These are phyloP conservation scores for Acrocephalus arundinaceus DNA, from an alignment of 2,113 vertebrate genomes.

Conservation along the genomic window DNA sequence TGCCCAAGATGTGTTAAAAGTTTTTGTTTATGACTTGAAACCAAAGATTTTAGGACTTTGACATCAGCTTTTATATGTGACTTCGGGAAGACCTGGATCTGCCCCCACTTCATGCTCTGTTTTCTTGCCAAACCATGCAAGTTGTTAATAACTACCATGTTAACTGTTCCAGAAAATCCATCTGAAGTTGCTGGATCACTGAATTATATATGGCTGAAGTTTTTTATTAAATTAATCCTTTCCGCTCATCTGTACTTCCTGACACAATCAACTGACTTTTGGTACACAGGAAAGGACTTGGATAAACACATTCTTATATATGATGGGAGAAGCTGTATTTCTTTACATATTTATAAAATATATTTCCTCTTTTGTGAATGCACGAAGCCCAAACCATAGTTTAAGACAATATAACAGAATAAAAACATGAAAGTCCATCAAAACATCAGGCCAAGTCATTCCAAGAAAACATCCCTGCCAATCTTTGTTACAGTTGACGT, in stretches of 20 bases:
- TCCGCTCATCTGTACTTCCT: background rate
- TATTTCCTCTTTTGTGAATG: background rate
- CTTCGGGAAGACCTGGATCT: background rate
- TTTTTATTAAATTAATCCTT: background rate
- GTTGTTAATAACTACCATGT: slow-evolving; percentile 25
- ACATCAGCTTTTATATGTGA: background rate
- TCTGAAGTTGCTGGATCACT: slow-evolving; percentile 18
- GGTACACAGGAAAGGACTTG: background rate
- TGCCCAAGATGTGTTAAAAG: background rate
- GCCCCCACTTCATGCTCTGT: background rate
- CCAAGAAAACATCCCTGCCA: background rate
- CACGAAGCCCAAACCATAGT: background rate
- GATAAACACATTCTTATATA: background rate
- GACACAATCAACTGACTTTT: background rate
- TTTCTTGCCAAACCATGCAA: slow-evolving; percentile 22
- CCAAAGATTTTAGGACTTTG: slow-evolving; percentile 26
- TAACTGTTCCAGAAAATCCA: slow-evolving; percentile 58
- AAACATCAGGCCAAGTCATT: background rate
- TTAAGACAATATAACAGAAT: background rate
- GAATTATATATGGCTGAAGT: background rate
- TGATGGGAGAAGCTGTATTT: background rate
- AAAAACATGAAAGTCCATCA: background rate
- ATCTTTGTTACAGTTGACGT: background rate
- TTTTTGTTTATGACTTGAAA: background rate
- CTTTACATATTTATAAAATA: background rate